Base-by-base conservation (phyloP, 2,113 vertebrate species). In the Halcyon malimbica region DNA sequence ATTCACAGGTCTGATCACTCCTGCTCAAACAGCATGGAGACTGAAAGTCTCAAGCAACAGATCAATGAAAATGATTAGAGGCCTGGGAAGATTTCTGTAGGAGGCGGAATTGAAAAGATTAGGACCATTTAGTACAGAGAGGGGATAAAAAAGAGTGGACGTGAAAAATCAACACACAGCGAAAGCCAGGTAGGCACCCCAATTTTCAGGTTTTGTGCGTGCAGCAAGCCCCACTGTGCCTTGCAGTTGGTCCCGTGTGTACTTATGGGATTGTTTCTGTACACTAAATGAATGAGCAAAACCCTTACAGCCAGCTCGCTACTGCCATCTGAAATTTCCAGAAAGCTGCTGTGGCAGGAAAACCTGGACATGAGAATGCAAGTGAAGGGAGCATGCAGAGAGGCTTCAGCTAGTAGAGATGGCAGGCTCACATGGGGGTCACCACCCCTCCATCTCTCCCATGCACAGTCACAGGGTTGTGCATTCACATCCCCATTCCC, bases 41-140 rank as follows among this genome's bases (percentile, higher is more conserved):
- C 80, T 62, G 89, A 82, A 94, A 89, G 57, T 69, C 94, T 87
- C 65, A 24, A 90, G 83, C 87, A 95, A 59, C 95, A 94, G 96
- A 97, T 96, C 96, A 96, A 96, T 94, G 95, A 41, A 89, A 95
- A 96, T 87, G 42, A 91, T 93, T 92, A 95, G 92, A 92, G 89
- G 70, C 94, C 94, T 94, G 95, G 96, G 91, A 94, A 94, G 92
- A 94, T 91, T 97, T 79, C 96, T 69, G 94, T 93, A 71, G 87
- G 95, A 94, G 95, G 93, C 6, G 12, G 96, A 96, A 96, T 94
- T 95, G 96, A 85, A 95, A 94, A 96, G 81, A 95, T 96, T 96
- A 96, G 83, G 77, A 57, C 42, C 11, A 0, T 85, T 95, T 94
- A 92, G 83, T 92, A 94, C 89, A 89, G 94, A 94, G 91, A 89